Evolutionary conservation across 2,888 invertebrate genomes (phyloP).

Genomic region (Nymphalis c-album): DNA sequence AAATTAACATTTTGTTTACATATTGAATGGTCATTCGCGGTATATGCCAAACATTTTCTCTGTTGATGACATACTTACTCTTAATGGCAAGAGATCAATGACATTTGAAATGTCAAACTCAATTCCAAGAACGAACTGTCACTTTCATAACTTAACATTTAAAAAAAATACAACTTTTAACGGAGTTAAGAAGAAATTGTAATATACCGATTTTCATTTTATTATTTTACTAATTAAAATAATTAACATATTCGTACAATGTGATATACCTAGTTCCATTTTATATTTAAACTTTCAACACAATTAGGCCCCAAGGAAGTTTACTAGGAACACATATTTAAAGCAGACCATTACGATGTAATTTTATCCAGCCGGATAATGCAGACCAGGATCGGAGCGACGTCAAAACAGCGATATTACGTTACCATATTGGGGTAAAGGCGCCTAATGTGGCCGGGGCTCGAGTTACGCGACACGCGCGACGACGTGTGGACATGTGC

Average conservation of each 20-base stretch:
- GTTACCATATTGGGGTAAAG: conserved; percentile 36
- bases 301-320: no score
- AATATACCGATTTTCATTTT: background rate
- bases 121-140: conserved; percentile 36
- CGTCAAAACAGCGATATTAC: conserved; percentile 31
- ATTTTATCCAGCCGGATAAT: conserved; percentile 33
- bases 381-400: conserved; percentile 35
- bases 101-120: conserved; percentile 39
- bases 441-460: conserved; percentile 33
- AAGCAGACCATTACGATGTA: conserved; percentile 14
- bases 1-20: conserved; percentile 12
- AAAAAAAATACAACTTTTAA: background rate
- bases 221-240: background rate
- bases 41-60: conserved; percentile 28
- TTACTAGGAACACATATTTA: conserved; percentile 3
- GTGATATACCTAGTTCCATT: no score
- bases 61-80: conserved; percentile 34
- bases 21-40: conserved; percentile 12
- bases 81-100: conserved; percentile 39
- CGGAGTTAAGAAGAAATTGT: background rate
- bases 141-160: background rate
- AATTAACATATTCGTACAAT: no score
- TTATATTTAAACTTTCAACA: no score
- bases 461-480: conserved; percentile 47
- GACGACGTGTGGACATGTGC: conserved; percentile 48